Evolutionary conservation across 2,888 invertebrate species (phyloP), one percentile per base, ranked within the genome.

Genomic region (Nemotelus pantherinus): DNA sequence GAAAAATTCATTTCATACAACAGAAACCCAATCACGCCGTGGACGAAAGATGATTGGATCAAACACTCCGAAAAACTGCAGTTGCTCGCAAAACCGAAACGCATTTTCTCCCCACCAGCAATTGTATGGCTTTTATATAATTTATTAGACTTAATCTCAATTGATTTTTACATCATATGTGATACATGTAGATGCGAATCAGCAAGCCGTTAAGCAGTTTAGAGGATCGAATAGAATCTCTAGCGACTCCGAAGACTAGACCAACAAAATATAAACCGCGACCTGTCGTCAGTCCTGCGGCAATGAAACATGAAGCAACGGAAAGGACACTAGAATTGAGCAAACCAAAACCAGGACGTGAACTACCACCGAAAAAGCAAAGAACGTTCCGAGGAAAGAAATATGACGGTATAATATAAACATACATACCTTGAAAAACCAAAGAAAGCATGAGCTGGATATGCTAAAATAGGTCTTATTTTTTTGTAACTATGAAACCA

Each of bases 281-380:
- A 39, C 60, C 48, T 10, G 82, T 82, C 10, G 86, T 88, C 25
- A 84, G 84, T 3, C 84, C 83, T 60, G 83, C 82, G 45, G 88
- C 88, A 9, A 80, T 88, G 41, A 87, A 85, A 81, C 87, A 87
- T 78, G 83, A 84, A 79, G 81, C 87, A 45, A 83, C 87, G 2
- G 82, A 85, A 6, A 83, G 87, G 81, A 87, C 86, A 50, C 70
- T 84, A 25, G 85, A 87, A 80, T 79, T 88, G 44, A 85, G 88
- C 3, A 86, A 85, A 81, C 88, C 87, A 2, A 79, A 77, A 50
- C 74, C 63, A 2, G 43, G 10, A 3, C 25, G 48, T 50, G 74
- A 74, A 48, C 6, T 63, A 6, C 74, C 74, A 39, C 74, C 74
- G 10, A 10, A 41, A 39, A 74, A 43, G 43, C 50, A 6, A 39